A percentile compares a stretch with the other conserved stretches of the same genome.
These are phyloP conservation scores for Notamacropus eugenii DNA, from an alignment of 2,797 vertebrate species.

Conservation along the genomic window DNA sequence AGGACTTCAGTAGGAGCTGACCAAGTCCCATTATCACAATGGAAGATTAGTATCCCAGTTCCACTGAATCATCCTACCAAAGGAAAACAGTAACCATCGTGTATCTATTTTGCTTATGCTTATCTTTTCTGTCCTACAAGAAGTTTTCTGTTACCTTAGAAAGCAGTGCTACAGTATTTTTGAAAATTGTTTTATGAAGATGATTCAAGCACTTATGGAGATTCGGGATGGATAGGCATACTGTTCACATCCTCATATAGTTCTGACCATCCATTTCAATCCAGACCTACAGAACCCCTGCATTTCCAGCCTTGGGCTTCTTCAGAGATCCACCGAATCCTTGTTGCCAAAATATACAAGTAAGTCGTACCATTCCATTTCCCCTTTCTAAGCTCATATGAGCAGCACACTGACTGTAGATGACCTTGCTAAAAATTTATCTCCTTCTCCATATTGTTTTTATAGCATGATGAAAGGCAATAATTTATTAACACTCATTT, in stretches of 20 bases:
- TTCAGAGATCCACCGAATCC: slow-evolving; percentile 51
- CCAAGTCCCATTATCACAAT: not conserved
- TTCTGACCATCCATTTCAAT: slow-evolving; percentile 58
- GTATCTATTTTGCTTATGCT: not conserved
- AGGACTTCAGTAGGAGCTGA: not conserved
- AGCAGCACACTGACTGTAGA: slow-evolving; percentile 15
- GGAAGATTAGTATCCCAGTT: not conserved
- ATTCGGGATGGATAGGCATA: slow-evolving; percentile 3
- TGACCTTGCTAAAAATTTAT: slow-evolving; percentile 27
- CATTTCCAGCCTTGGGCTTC: slow-evolving; percentile 54
- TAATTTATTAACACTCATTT: slow-evolving; percentile 31
- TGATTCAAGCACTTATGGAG: slow-evolving; percentile 23
- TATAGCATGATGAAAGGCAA: not conserved
- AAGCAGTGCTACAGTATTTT: not conserved
- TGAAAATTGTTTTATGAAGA: slow-evolving; percentile 23
- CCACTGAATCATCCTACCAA: not conserved
- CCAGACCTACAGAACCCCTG: slow-evolving; percentile 50
- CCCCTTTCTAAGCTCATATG: slow-evolving; percentile 44
- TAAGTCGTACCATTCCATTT: slow-evolving; percentile 14
- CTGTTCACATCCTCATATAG: not conserved
- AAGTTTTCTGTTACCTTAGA: slow-evolving; percentile 17
- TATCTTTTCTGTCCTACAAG: slow-evolving; percentile 6
- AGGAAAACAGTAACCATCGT: not conserved
- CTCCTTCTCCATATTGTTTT: not conserved
- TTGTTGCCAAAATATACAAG: slow-evolving; percentile 43